phyloP scores from a whole-genome alignment of 1,140 invertebrate species.

The Meloidogyne hapla region DNA sequence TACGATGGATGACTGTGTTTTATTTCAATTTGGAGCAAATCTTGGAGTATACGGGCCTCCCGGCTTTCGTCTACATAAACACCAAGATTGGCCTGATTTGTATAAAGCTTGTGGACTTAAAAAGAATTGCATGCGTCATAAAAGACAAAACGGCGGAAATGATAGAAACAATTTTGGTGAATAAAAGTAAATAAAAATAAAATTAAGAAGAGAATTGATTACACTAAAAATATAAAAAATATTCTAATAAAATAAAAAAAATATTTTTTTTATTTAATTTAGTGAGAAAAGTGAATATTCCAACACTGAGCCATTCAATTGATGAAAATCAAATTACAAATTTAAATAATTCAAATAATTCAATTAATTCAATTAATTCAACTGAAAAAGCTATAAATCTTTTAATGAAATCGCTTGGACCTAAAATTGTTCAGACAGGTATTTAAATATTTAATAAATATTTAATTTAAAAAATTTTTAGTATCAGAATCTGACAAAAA shows the following conservation, averaged over 20 bases:
- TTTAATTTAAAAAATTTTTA: conserved; percentile 13
- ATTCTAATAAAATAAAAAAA: not conserved
- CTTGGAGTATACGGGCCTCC: conserved; percentile 38
- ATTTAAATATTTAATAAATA: not conserved
- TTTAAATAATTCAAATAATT: too few species aligned
- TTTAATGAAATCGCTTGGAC: conserved; percentile 15
- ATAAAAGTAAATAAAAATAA: not conserved
- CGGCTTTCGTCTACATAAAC: conserved; percentile 44
- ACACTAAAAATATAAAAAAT: not conserved
- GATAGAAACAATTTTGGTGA: conserved; percentile 9
- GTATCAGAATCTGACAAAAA: conserved; percentile 13
- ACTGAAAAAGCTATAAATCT: conserved; percentile 13
- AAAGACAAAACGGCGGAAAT: not conserved
- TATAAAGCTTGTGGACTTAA: conserved; percentile 52
- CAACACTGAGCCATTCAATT: conserved; percentile 16
- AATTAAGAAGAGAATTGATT: not conserved
- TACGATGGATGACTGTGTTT: conserved; percentile 48
- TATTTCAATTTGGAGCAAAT: conserved; percentile 56
- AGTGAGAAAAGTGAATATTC: not conserved
- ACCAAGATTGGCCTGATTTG: conserved; percentile 54
- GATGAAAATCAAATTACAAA: not conserved
- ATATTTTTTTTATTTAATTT: not conserved
- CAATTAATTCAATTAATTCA: not conserved
- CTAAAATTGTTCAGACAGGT: conserved; percentile 20
- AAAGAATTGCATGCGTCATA: conserved; percentile 32